These are phyloP conservation scores for Copsychus sechellarum DNA, from an alignment of 2,113 vertebrate species.

Conservation along the genomic window DNA sequence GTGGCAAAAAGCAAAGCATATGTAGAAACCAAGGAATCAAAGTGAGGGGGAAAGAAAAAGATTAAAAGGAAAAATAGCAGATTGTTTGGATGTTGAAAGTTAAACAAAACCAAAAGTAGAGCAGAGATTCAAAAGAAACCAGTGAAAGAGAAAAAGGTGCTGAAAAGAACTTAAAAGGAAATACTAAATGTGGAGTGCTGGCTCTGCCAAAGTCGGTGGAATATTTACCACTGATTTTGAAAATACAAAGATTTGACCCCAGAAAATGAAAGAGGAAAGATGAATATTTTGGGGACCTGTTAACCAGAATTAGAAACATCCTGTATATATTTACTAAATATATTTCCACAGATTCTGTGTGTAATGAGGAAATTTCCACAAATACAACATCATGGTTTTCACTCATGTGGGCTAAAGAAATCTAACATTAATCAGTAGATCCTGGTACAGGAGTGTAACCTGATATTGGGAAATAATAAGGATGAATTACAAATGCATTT, in stretches of 20 bases:
- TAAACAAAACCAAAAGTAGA: conserved; percentile 38
- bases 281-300: not conserved
- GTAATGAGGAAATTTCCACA: not conserved
- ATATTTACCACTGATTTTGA: not conserved
- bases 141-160: not conserved
- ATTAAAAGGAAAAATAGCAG: conserved; percentile 26
- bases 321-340: not conserved
- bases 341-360: not conserved
- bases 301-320: not conserved
- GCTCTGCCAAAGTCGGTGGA: not conserved
- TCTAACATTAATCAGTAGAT: not conserved
- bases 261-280: not conserved
- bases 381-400: not conserved
- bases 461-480: not conserved
- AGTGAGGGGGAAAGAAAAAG: not conserved
- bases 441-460: not conserved
- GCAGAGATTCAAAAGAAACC: not conserved
- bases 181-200: not conserved
- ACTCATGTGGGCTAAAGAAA: not conserved
- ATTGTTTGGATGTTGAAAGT: conserved; percentile 45
- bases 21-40: not conserved
- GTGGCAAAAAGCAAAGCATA: conserved; percentile 1
- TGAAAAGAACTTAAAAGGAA: conserved; percentile 10
- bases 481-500: not conserved
- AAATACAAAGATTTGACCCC: not conserved